Conservation (phyloP, 2,113 vertebrate species). For the Crotalus tigris region DNA sequence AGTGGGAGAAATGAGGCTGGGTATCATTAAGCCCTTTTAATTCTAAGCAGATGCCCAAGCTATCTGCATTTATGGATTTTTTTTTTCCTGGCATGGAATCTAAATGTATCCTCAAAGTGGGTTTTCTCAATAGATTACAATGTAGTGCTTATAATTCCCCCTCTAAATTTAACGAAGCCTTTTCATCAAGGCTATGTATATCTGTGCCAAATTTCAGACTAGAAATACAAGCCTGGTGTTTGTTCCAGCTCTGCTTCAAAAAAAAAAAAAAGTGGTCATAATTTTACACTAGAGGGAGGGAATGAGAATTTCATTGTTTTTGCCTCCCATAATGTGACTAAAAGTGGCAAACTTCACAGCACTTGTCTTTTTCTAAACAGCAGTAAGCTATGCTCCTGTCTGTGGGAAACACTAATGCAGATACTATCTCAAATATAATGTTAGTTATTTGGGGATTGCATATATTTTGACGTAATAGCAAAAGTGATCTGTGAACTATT, state of each 20-base stretch:
- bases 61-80: constrained; percentile 8
- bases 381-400: background rate
- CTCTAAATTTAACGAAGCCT: background rate
- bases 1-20: background rate
- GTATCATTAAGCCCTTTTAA: constrained; percentile 22
- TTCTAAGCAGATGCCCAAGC: constrained; percentile 11
- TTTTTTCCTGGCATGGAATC: constrained; percentile 9
- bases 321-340: background rate
- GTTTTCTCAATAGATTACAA: constrained; percentile 29
- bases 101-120: constrained; percentile 10
- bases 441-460: background rate
- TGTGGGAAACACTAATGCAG: background rate
- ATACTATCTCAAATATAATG: too few relatives aligned
- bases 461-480: background rate
- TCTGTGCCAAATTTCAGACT: constrained; percentile 1
- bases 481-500: background rate
- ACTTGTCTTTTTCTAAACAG: background rate
- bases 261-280: background rate
- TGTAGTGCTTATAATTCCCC: constrained; percentile 9
- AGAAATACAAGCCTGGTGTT: constrained; percentile 10
- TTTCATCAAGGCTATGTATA: background rate
- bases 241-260: constrained; percentile 11
- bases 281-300: background rate
- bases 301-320: background rate
- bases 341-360: background rate